Percentiles rank a stretch among this genome's conserved stretches.
These are phyloP conservation scores for Garrulus glandarius DNA, from an alignment of 2,797 vertebrate genomes.

Conservation along the genomic window DNA sequence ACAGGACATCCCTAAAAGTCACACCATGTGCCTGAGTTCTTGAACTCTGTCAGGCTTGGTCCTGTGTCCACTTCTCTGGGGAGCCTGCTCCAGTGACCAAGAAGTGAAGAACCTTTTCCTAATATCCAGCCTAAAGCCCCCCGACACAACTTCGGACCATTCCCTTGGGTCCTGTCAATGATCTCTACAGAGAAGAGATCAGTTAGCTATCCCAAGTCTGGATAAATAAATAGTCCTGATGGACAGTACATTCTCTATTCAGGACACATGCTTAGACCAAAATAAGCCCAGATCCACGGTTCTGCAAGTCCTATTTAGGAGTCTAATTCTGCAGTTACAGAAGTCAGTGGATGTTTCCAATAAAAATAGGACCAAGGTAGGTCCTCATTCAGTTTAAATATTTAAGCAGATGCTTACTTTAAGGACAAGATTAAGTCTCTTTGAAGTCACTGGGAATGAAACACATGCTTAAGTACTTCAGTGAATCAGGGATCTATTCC, in stretches of 20 bases:
- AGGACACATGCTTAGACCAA: neutral
- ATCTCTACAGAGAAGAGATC: neutral
- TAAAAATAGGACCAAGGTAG: conserved; percentile 22
- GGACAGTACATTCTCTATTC: neutral
- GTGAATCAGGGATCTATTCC: neutral
- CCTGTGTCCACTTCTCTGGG: neutral
- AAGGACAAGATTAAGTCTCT: conserved; percentile 32
- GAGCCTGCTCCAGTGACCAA: neutral
- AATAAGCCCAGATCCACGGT: neutral
- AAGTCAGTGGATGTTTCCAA: conserved; percentile 21
- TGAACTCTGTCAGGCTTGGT: neutral
- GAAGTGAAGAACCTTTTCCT: neutral
- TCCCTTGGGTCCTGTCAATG: neutral
- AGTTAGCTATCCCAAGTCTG: neutral
- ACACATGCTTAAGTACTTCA: conserved; percentile 28
- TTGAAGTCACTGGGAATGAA: conserved; percentile 29
- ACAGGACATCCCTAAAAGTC: neutral
- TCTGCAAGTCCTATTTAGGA: neutral
- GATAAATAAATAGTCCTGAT: neutral
- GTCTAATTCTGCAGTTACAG: neutral
- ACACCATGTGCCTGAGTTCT: neutral
- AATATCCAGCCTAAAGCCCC: neutral
- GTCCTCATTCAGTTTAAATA: neutral
- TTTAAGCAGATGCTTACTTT: conserved; percentile 29
- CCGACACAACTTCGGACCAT: neutral